These are phyloP conservation scores for Sycobia sp. DNA, from an alignment of 1,140 invertebrate genomes.

Conservation along the genomic window DNA sequence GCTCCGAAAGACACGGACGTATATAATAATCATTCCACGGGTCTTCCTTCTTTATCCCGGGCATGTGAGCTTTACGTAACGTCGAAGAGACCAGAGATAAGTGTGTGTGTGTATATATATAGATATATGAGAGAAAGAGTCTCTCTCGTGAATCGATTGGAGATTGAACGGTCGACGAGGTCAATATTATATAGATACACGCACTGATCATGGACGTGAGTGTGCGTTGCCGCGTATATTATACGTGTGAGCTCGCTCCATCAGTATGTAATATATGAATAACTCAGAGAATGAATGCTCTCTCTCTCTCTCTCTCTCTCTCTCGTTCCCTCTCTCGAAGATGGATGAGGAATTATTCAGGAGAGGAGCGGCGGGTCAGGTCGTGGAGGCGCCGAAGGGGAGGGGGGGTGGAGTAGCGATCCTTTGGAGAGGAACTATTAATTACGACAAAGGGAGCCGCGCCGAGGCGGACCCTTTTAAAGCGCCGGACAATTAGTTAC, in stretches of 20 bases:
- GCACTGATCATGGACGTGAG: neutral
- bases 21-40: too few relatives aligned
- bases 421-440: constrained; percentile 61
- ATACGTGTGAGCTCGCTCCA: neutral
- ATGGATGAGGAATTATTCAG: constrained; percentile 32
- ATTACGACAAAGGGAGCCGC: constrained; percentile 60
- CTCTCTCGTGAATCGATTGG: constrained; percentile 37
- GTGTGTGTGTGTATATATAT: too few relatives aligned
- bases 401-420: constrained; percentile 46
- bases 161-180: constrained; percentile 42
- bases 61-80: too few relatives aligned
- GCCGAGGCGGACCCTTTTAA: constrained; percentile 50
- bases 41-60: too few relatives aligned
- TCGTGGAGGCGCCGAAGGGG: too few relatives aligned
- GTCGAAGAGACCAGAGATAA: too few relatives aligned
- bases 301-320: too few relatives aligned
- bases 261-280: too few relatives aligned
- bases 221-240: neutral
- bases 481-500: constrained; percentile 60
- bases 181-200: neutral
- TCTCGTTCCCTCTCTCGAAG: constrained; percentile 32
- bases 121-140: too few relatives aligned
- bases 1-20: too few relatives aligned
- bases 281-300: constrained; percentile 52
- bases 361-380: constrained; percentile 12